Conservation (phyloP, 2,797 vertebrate genomes). For the Xenopus petersii region DNA sequence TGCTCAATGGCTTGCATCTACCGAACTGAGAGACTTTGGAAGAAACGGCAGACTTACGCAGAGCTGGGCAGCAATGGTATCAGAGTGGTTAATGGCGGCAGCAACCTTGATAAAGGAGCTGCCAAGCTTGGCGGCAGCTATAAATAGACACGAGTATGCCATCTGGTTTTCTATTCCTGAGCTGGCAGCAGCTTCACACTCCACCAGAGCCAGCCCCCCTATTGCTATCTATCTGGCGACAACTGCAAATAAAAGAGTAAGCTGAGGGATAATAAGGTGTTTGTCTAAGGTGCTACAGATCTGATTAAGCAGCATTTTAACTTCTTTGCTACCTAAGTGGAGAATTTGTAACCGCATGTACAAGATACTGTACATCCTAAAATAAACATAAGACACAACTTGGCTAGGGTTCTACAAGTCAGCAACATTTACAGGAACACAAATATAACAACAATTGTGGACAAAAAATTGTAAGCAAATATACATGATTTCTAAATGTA, state of each 20-base stretch:
- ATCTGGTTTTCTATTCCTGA: conserved; percentile 66
- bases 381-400: too few species aligned
- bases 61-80: conserved; percentile 27
- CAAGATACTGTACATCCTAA: not conserved
- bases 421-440: too few species aligned
- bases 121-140: conserved; percentile 55
- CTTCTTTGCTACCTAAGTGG: conserved; percentile 1
- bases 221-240: conserved; percentile 55
- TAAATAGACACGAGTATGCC: conserved; percentile 67
- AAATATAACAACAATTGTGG: too few species aligned
- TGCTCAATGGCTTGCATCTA: too few species aligned
- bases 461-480: too few species aligned
- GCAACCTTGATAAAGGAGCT: conserved; percentile 44
- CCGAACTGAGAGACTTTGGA: not conserved
- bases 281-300: conserved; percentile 50
- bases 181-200: conserved; percentile 58
- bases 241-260: conserved; percentile 54
- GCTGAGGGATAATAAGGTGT: conserved; percentile 58
- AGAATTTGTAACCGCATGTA: not conserved
- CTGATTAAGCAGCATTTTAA: conserved; percentile 52
- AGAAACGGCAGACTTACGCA: not conserved
- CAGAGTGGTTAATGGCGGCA: conserved; percentile 37
- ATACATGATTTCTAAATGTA: too few species aligned
- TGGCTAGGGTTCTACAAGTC: too few species aligned
- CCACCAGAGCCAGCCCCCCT: conserved; percentile 57